Base-by-base conservation (phyloP, 2,888 invertebrate genomes). In the Cephus runcator region DNA sequence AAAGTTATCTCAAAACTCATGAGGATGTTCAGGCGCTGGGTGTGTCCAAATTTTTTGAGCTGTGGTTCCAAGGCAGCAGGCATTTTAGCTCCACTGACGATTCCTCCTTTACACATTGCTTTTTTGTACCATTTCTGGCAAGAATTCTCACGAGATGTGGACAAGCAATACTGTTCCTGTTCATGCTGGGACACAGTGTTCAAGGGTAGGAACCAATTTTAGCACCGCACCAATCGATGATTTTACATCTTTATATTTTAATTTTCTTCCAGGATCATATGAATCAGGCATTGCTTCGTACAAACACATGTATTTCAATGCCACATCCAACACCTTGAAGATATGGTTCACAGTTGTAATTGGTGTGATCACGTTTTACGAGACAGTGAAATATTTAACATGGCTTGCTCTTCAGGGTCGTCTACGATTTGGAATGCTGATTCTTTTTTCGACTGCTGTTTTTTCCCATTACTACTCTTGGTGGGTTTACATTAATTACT, bases 171-270 rank as follows among this genome's bases (percentile, higher is more conserved):
- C 83, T 96, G 96, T 87, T 93, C 94, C 30, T 95, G 95, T 90
- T 94, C 95, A 15, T 96, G 96, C 88, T 96, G 96, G 95, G 96
- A 96, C 87, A 96, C 95, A 0, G 94, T 96, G 11, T 95, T 95
- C 87, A 95, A 95, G 93, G 95, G 94, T 94, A 90, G 85, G 76
- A 71, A 71, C 40, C 23, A 68, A 33, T 76, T 73, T 33, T 23
- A 3, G 40, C 2, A 56, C 71, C 3, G 2, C 34, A 73, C 33
- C 34, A 31, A 30, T 12, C 75, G 15, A 12, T 35, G 34, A 40
- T 69, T 34, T 12, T 11, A 71, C 3, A 34, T 34, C 31, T n/a
- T 30, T 73, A 31, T 12, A 34, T 33, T 77, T 82, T 80, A 40
- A 86, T 87, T 75, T 80, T 69, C 77, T 90, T 87, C 71, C 85